Conservation (phyloP, 2,888 invertebrate species). For the Heliconius erato region DNA sequence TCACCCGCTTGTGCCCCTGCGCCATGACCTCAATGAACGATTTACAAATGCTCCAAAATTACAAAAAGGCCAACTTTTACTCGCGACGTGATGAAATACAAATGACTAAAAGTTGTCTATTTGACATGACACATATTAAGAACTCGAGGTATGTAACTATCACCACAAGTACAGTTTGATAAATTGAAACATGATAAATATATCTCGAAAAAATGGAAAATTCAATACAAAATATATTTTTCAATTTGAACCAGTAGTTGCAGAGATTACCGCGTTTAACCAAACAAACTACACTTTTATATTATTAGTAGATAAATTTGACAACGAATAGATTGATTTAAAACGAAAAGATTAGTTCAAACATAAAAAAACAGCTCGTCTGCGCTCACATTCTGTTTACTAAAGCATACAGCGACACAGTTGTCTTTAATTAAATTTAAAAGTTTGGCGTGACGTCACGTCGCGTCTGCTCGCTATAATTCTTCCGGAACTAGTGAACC, state of each 20-base stretch:
- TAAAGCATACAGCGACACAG: constrained; percentile 68
- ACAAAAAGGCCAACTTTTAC: too few relatives aligned
- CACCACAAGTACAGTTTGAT: too few relatives aligned
- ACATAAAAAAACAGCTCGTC: constrained; percentile 57
- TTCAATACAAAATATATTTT: too few relatives aligned
- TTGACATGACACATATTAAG: too few relatives aligned
- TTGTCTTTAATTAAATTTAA: constrained; percentile 83
- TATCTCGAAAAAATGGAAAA: too few relatives aligned
- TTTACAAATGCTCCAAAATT: too few relatives aligned
- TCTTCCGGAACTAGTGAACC: constrained; percentile 56
- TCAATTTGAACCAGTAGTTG: not conserved
- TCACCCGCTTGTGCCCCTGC: too few relatives aligned
- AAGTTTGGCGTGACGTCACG: constrained; percentile 72
- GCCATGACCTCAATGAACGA: too few relatives aligned
- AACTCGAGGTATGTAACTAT: too few relatives aligned
- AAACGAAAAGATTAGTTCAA: not conserved
- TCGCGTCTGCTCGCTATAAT: constrained; percentile 61
- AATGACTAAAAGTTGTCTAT: too few relatives aligned
- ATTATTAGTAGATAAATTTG: not conserved
- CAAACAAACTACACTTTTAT: not conserved
- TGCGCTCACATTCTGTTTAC: constrained; percentile 67
- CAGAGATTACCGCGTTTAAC: not conserved
- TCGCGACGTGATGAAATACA: too few relatives aligned
- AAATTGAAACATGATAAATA: too few relatives aligned
- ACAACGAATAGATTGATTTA: not conserved